Conservation (phyloP, 2,113 vertebrate species). For the Rhynchomys soricoides region DNA sequence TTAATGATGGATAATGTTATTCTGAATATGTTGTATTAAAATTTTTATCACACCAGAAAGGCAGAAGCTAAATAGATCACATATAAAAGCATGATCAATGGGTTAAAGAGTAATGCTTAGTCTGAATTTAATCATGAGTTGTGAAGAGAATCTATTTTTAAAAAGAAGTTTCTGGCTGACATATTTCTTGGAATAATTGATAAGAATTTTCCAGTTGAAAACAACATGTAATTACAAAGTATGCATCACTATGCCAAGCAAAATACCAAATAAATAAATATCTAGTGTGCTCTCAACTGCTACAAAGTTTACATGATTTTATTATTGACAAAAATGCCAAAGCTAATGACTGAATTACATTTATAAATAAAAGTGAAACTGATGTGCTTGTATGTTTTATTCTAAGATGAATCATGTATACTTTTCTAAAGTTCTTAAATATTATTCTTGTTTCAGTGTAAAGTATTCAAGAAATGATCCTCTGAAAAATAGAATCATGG, state of each 20-base stretch:
- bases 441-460: background rate
- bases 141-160: background rate
- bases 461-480: background rate
- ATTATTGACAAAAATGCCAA: background rate
- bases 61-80: background rate
- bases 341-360: background rate
- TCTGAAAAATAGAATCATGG: background rate
- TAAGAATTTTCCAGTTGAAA: slow-evolving; percentile 36
- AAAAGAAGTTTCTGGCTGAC: background rate
- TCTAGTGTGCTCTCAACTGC: background rate
- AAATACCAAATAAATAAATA: slow-evolving; percentile 27
- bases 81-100: background rate
- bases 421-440: background rate
- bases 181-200: background rate
- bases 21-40: background rate
- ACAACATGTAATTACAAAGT: background rate
- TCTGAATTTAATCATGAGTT: background rate
- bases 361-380: background rate
- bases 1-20: too few species aligned
- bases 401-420: background rate
- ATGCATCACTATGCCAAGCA: background rate
- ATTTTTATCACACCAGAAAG: background rate
- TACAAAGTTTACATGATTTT: background rate
- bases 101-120: background rate
- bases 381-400: background rate